Conservation (phyloP, 1,140 invertebrate genomes). For the Hyphantria cunea region DNA sequence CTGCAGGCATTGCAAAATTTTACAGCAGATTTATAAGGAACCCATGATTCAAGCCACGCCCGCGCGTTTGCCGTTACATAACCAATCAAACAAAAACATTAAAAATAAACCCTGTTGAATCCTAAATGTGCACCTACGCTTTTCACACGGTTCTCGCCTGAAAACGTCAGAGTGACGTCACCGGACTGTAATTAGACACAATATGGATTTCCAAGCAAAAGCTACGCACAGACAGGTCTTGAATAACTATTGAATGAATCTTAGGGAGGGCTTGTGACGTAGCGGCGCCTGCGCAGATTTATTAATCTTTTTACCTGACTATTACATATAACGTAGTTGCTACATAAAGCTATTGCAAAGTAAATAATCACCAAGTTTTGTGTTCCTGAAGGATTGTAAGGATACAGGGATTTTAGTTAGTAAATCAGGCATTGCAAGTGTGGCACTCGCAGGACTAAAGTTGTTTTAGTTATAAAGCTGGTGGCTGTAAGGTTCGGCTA, state of each 20-base stretch:
- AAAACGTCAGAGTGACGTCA: slow-evolving; percentile 46
- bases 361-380: too few relatives aligned
- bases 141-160: slow-evolving; percentile 29
- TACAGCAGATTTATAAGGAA: neutral
- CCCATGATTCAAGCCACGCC: slow-evolving; percentile 3
- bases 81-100: slow-evolving; percentile 3
- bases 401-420: too few relatives aligned
- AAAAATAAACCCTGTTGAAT: slow-evolving; percentile 5
- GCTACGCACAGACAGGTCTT: neutral
- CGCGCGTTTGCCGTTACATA: neutral
- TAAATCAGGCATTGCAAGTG: too few relatives aligned
- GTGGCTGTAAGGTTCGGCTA: too few relatives aligned
- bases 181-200: slow-evolving; percentile 42
- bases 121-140: slow-evolving; percentile 30
- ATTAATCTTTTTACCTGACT: too few relatives aligned
- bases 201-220: slow-evolving; percentile 6
- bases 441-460: too few relatives aligned
- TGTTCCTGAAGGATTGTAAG: too few relatives aligned
- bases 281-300: too few relatives aligned
- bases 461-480: too few relatives aligned
- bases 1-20: too few relatives aligned
- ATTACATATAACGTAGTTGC: too few relatives aligned
- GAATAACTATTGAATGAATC: neutral
- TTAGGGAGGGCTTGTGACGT: neutral
- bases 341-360: too few relatives aligned